Percentiles rank a stretch among this genome's conserved stretches.
Evolutionary conservation across 2,797 vertebrate species (phyloP).

Genomic region (Danio tinwini): DNA sequence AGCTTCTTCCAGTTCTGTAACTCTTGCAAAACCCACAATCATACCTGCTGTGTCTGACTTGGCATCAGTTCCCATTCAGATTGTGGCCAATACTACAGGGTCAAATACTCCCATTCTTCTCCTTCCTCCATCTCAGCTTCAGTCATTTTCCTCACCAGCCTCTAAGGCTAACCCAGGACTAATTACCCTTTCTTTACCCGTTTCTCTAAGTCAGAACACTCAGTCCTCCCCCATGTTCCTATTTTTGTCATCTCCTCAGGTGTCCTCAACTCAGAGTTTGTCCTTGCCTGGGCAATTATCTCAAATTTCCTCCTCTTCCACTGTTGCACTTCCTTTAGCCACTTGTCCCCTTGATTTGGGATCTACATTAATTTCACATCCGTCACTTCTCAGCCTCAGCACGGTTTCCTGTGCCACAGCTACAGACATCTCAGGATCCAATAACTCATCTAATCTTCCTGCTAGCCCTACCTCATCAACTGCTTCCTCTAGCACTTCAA

Average conservation of each 20-base stretch:
- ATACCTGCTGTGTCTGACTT: slow-evolving; percentile 52
- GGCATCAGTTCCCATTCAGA: slow-evolving; percentile 70
- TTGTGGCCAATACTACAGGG: slow-evolving; percentile 69
- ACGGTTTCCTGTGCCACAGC: slow-evolving; percentile 66
- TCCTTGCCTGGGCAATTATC: slow-evolving; percentile 72
- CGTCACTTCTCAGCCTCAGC: slow-evolving; percentile 68
- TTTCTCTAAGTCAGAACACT: slow-evolving; percentile 68
- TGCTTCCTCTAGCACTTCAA: slow-evolving; percentile 51
- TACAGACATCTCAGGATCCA: slow-evolving; percentile 69
- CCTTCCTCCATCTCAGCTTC: slow-evolving; percentile 69
- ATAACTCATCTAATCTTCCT: slow-evolving; percentile 49
- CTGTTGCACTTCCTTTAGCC: slow-evolving; percentile 67
- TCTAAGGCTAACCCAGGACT: slow-evolving; percentile 56
- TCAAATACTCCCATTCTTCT: slow-evolving; percentile 74
- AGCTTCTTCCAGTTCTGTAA: slow-evolving; percentile 55
- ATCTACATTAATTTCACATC: slow-evolving; percentile 59
- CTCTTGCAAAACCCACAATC: slow-evolving; percentile 56
- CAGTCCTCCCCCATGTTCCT: slow-evolving; percentile 73
- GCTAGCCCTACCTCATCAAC: slow-evolving; percentile 57
- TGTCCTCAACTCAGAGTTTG: slow-evolving; percentile 66
- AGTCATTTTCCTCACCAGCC: slow-evolving; percentile 63
- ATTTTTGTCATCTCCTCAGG: slow-evolving; percentile 75
- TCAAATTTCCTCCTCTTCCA: slow-evolving; percentile 69
- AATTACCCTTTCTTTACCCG: slow-evolving; percentile 72
- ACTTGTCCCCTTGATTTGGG: slow-evolving; percentile 64